Evolutionary conservation across 2,888 invertebrate genomes (phyloP), one percentile per base, ranked within the genome.

Genomic region (Tenthredo livida): DNA sequence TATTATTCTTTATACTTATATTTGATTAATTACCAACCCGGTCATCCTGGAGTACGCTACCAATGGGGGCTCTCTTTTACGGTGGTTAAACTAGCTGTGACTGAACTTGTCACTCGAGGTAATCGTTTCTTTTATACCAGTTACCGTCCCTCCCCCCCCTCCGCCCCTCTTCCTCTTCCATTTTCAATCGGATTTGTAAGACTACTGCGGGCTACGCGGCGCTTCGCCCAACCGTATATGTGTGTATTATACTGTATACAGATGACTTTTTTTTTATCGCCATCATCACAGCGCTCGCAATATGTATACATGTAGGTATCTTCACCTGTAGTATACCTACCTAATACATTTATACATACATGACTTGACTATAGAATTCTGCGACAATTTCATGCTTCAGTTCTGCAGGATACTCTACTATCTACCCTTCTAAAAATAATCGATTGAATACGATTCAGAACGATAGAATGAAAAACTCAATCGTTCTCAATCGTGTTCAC

Each of bases 61-160:
- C 70, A 86, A 86, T 47, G 47, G 3, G 15, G 3, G 15, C 47
- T 47, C 47, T 47, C 47, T 12, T 47, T 47, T 2, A 47, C 77
- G 67, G 85, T 83, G 87, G 86, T 87, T 77, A 85, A 88, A 84
- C 84, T 88, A 90, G 87, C 89, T 89, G 88, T 89, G 89, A 91
- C 91, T 91, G 89, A 90, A 89, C 88, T 87, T 87, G 90, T 90
- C 87, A 86, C 88, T 86, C 88, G 87, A 88, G 87, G 84, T 85
- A 85, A 78, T 82, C 84, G 86, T 85, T 87, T 88, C 89, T 89
- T 86, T 90, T 88, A 89, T 89, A 89, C 85, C 84, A 85, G 84
- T 78, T 17, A 67, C 37, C 50, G 43, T 50, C 29, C 9, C 21
- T 3, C 75, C 29, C 2, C 10, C 9, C 17, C 21, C 21, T 43